Evolutionary conservation across 2,113 vertebrate species (phyloP).

Genomic region (Columba janthina): DNA sequence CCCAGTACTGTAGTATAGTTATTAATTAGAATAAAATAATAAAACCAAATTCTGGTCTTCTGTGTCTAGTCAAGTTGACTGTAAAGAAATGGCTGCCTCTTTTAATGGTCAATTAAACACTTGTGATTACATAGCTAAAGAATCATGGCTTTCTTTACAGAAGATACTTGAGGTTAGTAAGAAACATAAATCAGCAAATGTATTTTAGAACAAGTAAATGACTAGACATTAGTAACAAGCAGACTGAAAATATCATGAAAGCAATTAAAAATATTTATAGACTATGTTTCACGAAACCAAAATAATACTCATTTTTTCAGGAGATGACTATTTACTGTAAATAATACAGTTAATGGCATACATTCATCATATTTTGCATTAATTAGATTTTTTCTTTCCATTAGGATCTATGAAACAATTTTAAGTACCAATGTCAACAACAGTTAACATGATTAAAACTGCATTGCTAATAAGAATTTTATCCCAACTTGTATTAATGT

Average conservation of each 20-base stretch:
- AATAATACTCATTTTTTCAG: constrained; percentile 47
- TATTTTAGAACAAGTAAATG: constrained; percentile 61
- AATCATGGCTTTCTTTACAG: background rate
- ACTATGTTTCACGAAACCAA: constrained; percentile 60
- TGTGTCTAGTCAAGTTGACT: background rate
- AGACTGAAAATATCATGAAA: constrained; percentile 63
- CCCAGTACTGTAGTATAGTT: background rate
- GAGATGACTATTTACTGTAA: constrained; percentile 69
- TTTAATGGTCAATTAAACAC: constrained; percentile 57
- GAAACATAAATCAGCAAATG: constrained; percentile 38
- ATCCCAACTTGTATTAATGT: constrained; percentile 73
- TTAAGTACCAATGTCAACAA: constrained; percentile 72
- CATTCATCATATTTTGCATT: constrained; percentile 62
- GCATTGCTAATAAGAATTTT: constrained; percentile 72
- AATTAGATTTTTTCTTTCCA: constrained; percentile 56
- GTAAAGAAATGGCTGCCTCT: constrained; percentile 40
- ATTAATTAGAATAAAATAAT: background rate
- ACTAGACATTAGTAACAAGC: constrained; percentile 52
- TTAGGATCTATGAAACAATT: constrained; percentile 64
- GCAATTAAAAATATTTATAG: constrained; percentile 73
- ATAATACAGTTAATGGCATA: constrained; percentile 61
- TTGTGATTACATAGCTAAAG: constrained; percentile 10
- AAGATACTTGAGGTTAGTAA: background rate
- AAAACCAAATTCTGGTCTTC: background rate
- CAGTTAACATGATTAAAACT: constrained; percentile 77